A percentile compares a stretch with the other conserved stretches of the same genome.
These are phyloP conservation scores for Amblyornis subalaris DNA, from an alignment of 2,113 vertebrate genomes.

Conservation along the genomic window DNA sequence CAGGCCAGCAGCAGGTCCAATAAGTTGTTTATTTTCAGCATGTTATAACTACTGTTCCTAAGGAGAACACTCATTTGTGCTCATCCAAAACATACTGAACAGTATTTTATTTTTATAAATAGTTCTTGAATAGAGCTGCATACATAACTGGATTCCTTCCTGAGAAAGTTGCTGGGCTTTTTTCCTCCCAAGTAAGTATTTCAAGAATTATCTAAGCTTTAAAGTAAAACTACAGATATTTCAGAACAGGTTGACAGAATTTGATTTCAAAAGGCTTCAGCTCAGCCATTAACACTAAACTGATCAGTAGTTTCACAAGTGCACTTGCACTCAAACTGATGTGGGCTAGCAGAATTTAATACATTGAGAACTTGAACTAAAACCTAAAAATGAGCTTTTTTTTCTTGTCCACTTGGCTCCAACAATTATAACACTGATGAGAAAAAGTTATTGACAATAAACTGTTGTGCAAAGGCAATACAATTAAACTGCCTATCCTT, in stretches of 20 bases:
- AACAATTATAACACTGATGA: not conserved
- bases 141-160: not conserved
- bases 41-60: not conserved
- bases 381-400: not conserved
- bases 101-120: not conserved
- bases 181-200: not conserved
- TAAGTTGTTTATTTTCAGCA: not conserved
- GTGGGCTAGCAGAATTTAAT: not conserved
- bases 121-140: not conserved
- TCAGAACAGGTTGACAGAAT: not conserved
- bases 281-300: conserved; percentile 2
- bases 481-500: not conserved
- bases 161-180: not conserved
- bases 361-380: not conserved
- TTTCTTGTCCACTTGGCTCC: not conserved
- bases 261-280: not conserved
- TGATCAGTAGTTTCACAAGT: not conserved
- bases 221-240: not conserved
- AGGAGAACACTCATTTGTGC: not conserved
- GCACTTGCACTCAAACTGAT: not conserved
- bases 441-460: not conserved
- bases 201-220: not conserved
- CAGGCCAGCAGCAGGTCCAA: not conserved
- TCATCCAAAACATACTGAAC: not conserved
- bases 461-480: not conserved